phyloP scores from a whole-genome alignment of 2,888 invertebrate genomes.

The Drosophila siamana region DNA sequence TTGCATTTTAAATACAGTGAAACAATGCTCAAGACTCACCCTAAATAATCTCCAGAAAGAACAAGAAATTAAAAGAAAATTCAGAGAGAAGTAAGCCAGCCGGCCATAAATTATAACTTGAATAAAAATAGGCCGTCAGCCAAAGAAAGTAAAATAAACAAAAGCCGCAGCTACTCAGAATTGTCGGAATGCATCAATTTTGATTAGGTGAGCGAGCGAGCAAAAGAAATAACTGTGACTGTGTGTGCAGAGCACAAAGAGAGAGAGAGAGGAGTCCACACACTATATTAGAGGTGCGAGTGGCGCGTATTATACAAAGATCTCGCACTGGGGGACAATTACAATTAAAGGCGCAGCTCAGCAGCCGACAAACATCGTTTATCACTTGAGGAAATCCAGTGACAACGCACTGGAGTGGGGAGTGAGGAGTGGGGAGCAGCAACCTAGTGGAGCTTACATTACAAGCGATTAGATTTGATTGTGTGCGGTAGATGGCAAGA shows the following conservation, averaged over 20 bases:
- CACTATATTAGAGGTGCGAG: not conserved
- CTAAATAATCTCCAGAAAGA: not conserved
- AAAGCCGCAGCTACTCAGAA: not conserved
- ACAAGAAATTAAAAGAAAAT: not conserved
- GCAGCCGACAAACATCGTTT: constrained; percentile 66
- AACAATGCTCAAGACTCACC: not conserved
- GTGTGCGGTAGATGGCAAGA: constrained; percentile 32
- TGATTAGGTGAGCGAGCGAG: constrained; percentile 43
- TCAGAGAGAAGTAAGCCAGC: not conserved
- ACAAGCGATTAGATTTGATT: constrained; percentile 80
- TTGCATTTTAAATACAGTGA: too few species aligned
- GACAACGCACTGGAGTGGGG: too few species aligned
- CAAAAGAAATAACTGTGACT: constrained; percentile 43
- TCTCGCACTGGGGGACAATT: constrained; percentile 54
- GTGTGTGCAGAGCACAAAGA: constrained; percentile 8
- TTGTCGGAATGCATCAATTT: constrained; percentile 46
- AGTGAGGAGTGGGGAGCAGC: not conserved
- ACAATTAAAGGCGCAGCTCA: constrained; percentile 73
- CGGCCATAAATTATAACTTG: not conserved
- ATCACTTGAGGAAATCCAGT: constrained; percentile 66
- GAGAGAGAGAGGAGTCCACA: too few species aligned
- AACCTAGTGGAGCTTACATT: constrained; percentile 64
- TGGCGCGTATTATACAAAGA: constrained; percentile 7
- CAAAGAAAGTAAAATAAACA: not conserved
- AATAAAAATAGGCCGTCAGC: not conserved